Conservation (phyloP, 1,140 invertebrate genomes). For the Parasteatoda tepidariorum region DNA sequence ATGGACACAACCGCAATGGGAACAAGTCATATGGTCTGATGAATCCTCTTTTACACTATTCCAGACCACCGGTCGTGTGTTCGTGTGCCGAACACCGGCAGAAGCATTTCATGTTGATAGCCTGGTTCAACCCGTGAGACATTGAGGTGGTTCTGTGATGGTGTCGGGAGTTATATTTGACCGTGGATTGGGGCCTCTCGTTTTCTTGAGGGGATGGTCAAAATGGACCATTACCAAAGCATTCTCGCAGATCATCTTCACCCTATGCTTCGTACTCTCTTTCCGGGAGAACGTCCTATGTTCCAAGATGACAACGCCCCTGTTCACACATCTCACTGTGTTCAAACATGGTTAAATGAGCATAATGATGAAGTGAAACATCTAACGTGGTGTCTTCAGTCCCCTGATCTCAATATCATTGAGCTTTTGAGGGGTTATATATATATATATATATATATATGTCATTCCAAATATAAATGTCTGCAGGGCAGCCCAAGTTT, state of each 20-base stretch:
- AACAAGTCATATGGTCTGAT: not conserved
- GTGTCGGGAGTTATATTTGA: slow-evolving; percentile 8
- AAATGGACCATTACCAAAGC: not conserved
- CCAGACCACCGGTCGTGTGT: slow-evolving; percentile 14
- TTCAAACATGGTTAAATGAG: not conserved
- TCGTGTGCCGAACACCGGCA: slow-evolving; percentile 18
- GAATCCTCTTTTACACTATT: slow-evolving; percentile 33
- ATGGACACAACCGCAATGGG: slow-evolving; percentile 28
- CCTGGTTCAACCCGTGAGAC: not conserved
- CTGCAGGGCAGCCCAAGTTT: too few relatives aligned
- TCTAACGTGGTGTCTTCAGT: not conserved
- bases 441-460: too few relatives aligned
- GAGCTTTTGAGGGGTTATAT: not conserved
- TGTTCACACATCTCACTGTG: not conserved
- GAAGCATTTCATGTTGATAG: slow-evolving; percentile 20
- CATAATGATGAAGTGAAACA: not conserved
- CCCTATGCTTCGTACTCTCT: not conserved
- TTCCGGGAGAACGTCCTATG: not conserved
- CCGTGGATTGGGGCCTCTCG: slow-evolving; percentile 4
- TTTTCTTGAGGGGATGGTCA: not conserved
- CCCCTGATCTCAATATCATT: not conserved
- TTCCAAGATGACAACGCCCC: slow-evolving; percentile 3
- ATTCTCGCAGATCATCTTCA: slow-evolving; percentile 8
- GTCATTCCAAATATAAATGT: too few relatives aligned
- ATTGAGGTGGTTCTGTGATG: slow-evolving; percentile 11